Percentiles rank a stretch among this genome's conserved stretches.
phyloP scores from a whole-genome alignment of 2,797 vertebrate genomes.

The Microctenopoma lineatum region DNA sequence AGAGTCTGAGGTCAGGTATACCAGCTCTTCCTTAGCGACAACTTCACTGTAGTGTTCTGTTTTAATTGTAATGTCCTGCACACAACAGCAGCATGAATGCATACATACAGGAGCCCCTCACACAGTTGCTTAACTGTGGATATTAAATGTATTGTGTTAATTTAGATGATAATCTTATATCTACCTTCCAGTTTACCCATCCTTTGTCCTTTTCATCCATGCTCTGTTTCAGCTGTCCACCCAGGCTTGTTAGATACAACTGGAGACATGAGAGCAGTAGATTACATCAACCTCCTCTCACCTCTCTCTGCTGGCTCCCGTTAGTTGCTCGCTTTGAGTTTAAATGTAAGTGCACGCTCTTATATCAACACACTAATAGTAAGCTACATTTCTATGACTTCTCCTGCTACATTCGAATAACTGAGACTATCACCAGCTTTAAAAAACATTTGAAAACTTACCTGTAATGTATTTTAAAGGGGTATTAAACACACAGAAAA shows the following conservation, averaged over 20 bases:
- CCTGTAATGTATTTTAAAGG: no score
- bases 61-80: conserved; percentile 90
- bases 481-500: no score
- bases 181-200: conserved; percentile 99
- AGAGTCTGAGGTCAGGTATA: conserved; percentile 97
- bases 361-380: no score
- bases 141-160: not conserved
- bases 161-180: not conserved
- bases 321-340: no score
- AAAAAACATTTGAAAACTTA: no score
- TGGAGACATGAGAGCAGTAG: conserved; percentile 51
- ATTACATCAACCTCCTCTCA: not conserved
- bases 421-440: no score
- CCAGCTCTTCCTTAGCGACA: conserved; percentile 88
- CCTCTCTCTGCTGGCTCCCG: no score
- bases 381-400: no score
- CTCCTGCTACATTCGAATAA: no score
- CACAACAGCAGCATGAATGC: not conserved
- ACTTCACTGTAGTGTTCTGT: conserved; percentile 90
- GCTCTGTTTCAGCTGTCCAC: conserved; percentile 92
- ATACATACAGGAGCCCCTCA: not conserved
- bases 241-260: conserved; percentile 95
- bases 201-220: conserved; percentile 98
- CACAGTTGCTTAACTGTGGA: not conserved
- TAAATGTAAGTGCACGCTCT: no score